Evolutionary conservation across 2,113 vertebrate genomes (phyloP).

Genomic region (Odocoileus hemionus): DNA sequence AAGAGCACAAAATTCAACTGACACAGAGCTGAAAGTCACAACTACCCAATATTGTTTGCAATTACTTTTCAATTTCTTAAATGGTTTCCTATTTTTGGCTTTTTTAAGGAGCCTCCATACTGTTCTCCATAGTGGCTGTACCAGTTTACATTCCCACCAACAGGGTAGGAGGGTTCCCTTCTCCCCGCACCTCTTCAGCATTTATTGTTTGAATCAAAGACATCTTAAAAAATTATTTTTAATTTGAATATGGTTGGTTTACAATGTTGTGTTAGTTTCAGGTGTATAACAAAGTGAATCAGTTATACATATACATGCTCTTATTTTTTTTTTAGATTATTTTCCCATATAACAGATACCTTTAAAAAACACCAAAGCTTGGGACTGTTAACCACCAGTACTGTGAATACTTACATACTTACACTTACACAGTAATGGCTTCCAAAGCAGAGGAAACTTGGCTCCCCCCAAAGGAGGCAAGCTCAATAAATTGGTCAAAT

Average conservation of each 20-base stretch:
- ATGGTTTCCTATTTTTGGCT: no score
- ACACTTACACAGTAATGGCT: not conserved
- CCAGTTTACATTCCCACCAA: not conserved
- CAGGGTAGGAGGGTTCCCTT: not conserved
- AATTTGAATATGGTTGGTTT: not conserved
- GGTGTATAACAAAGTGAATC: not conserved
- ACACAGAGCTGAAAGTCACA: no score
- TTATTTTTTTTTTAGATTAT: not conserved
- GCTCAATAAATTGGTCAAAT: not conserved
- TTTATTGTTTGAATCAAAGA: not conserved
- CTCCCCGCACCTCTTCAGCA: not conserved
- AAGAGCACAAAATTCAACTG: no score
- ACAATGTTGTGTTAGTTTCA: not conserved
- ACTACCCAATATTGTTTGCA: no score
- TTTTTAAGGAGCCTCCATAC: not conserved
- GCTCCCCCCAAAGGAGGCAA: not conserved
- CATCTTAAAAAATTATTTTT: not conserved
- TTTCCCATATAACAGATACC: not conserved
- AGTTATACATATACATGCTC: not conserved
- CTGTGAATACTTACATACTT: not conserved
- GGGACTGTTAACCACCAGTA: not conserved
- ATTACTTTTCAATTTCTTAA: no score
- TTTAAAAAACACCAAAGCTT: not conserved
- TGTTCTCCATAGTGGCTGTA: not conserved
- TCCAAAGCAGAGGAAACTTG: not conserved